These are phyloP conservation scores for Acanthurus tractus DNA, from an alignment of 2,797 vertebrate genomes.

Conservation along the genomic window DNA sequence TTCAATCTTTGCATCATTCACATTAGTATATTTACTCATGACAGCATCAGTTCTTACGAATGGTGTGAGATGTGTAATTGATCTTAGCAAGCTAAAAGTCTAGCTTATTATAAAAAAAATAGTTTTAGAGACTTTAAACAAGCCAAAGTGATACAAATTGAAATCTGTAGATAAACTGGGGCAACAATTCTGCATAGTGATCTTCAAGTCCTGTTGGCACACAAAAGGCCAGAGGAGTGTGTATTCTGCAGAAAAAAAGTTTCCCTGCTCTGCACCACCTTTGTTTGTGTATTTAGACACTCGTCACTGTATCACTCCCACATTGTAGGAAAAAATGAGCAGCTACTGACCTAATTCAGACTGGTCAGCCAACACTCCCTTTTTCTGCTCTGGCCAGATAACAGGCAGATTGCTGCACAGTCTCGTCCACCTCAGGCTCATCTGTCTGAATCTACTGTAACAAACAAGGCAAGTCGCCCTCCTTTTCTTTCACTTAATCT, in stretches of 20 bases:
- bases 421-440: conserved; percentile 30
- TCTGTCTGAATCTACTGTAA: conserved; percentile 37
- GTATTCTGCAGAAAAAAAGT: neutral
- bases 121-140: no score
- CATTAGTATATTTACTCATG: no score
- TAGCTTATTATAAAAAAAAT: no score
- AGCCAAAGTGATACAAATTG: no score
- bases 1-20: neutral
- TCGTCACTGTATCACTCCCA: conserved; percentile 53
- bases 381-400: conserved; percentile 44
- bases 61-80: no score
- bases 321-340: conserved; percentile 63
- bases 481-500: conserved; percentile 21
- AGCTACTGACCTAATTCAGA: conserved; percentile 57
- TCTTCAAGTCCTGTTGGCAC: no score
- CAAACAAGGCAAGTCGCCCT: neutral
- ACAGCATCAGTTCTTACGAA: no score
- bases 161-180: neutral
- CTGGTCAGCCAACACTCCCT: conserved; percentile 53
- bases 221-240: neutral
- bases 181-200: no score
- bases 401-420: conserved; percentile 35
- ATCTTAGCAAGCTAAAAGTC: no score
- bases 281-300: conserved; percentile 26
- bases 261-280: conserved; percentile 21